Percentiles rank a stretch among this genome's conserved stretches.
phyloP scores from a whole-genome alignment of 2,113 vertebrate genomes.

The pig (Sus scrofa) region T2T-Sscrofa CM000814.6:38971001-38971500 shows the following conservation, averaged over 20 bases:
- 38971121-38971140: constrained; percentile 35
- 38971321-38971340: constrained; percentile 64
- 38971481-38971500: background rate
- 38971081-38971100: background rate
- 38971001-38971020: too few relatives aligned
- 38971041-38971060: background rate
- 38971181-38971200: constrained; percentile 22
- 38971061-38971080: background rate
- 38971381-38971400: constrained; percentile 30
- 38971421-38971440: constrained; percentile 42
- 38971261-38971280: constrained; percentile 12
- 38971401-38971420: constrained; percentile 49
- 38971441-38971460: background rate
- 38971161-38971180: background rate
- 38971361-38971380: constrained; percentile 57
- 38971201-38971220: constrained; percentile 8
- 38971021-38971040: background rate
- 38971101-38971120: constrained; percentile 9
- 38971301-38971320: background rate
- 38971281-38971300: constrained; percentile 18
- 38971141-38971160: background rate
- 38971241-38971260: background rate
- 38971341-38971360: constrained; percentile 67
- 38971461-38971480: background rate
- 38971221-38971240: background rate